Base-by-base conservation (phyloP, 2,113 vertebrate species). In the Pelvicachromis taeniatus region DNA sequence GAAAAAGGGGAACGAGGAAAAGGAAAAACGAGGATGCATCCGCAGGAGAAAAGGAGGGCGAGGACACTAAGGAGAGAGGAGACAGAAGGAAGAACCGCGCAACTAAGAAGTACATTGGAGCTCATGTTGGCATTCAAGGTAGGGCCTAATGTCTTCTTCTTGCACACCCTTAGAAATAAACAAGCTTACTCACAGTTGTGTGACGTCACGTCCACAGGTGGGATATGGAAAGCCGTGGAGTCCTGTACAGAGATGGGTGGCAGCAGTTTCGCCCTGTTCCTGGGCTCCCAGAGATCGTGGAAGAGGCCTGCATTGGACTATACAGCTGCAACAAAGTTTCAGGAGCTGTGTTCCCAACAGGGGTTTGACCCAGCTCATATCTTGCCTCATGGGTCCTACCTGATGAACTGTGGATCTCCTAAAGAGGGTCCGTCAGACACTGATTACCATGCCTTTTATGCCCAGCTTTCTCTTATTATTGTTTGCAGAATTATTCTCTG, bases 401-500 rank as follows among this genome's bases (percentile, higher is more conserved):
- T 97, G 81, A 96, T 97, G 95, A 97, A 97, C 92, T 96, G 96
- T 61, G 96, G 96, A 17, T 97, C 96, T 52, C 96, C 96, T 33
- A 96, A 96, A 85, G 86, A 94, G 16, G 96, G 96, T 97, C 54
- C 23, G 92, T 92, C 29, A 5, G 48, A 50, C 54, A 12, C 19
- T 23, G 5, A 54, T 42, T 42, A 17, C 9, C 42, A 73, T 73
- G 48, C 42, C 23, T 73, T 73, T 73, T 23, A 19, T 19, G 42
- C 2, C 68, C 7, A 8, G 4, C 50, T 73, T 12, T 73, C 9
- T 29, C 55, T 53, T 83, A 0, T 52, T 31, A 11, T 45, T 4
- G 0, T 48, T 50, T 42, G 17, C 53, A 19, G 9, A 19, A 23
- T 77, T 11, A 52, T 53, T 52, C 19, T 77, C 29, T 0, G 42